Percentiles rank a stretch among this genome's conserved stretches.
phyloP scores from a whole-genome alignment of 2,113 vertebrate genomes.

The Diadophis punctatus region DNA sequence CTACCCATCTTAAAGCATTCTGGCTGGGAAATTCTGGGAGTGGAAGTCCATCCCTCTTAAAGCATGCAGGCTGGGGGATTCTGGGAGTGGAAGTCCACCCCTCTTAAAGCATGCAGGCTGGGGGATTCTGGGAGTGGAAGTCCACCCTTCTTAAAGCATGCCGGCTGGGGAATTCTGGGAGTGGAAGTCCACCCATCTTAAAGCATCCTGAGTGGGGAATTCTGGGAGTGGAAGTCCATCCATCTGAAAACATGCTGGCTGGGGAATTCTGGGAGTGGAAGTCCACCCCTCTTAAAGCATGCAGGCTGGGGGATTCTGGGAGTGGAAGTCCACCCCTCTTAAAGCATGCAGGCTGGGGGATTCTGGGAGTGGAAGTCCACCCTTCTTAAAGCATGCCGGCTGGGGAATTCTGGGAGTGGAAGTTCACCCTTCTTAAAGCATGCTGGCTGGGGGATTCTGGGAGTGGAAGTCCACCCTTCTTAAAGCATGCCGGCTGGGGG shows the following conservation, averaged over 20 bases:
- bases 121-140: not conserved
- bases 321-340: rapidly evolving
- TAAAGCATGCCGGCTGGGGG: not conserved
- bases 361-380: not conserved
- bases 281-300: not conserved
- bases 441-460: not conserved
- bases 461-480: rapidly evolving
- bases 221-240: not conserved
- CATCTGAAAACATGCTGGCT: not conserved
- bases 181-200: rapidly evolving
- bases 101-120: not conserved
- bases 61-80: not conserved
- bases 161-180: not conserved
- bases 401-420: not conserved
- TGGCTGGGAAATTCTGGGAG: not conserved
- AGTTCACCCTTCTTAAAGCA: rapidly evolving
- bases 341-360: too few species aligned
- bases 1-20: rapidly evolving
- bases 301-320: not conserved
- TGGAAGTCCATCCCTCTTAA: rapidly evolving
- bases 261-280: not conserved
- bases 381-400: rapidly evolving
- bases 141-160: rapidly evolving
- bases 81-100: rapidly evolving
- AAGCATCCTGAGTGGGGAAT: not conserved